Percentiles rank a stretch among this genome's conserved stretches.
phyloP scores from a whole-genome alignment of 2,888 invertebrate species.

The Xestia ashworthii region DNA sequence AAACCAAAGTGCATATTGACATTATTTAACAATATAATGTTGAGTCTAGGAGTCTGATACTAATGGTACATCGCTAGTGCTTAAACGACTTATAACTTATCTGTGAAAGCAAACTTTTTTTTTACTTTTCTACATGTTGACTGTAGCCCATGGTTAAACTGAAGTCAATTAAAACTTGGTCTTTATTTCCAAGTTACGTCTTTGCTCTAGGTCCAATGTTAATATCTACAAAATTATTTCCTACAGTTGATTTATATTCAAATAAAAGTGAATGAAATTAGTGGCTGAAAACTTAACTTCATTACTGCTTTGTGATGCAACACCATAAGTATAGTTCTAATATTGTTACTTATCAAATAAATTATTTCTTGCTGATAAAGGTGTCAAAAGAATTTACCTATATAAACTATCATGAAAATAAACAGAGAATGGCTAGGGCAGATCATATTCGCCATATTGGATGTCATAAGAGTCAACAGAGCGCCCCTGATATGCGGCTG shows the following conservation, averaged over 20 bases:
- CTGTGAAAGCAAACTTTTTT: constrained; percentile 19
- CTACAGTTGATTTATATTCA: constrained; percentile 57
- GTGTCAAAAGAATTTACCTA: background rate
- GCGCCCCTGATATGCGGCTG: constrained; percentile 29
- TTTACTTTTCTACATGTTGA: constrained; percentile 53
- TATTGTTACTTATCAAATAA: background rate
- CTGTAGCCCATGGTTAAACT: constrained; percentile 55
- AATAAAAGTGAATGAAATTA: constrained; percentile 55
- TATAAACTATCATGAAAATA: constrained; percentile 6
- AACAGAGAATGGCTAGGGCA: background rate
- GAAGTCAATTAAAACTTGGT: constrained; percentile 65
- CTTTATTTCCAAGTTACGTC: constrained; percentile 62
- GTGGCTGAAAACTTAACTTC: constrained; percentile 17
- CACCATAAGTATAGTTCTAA: background rate
- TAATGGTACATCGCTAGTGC: constrained; percentile 8
- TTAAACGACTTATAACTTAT: constrained; percentile 33
- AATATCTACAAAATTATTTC: constrained; percentile 61
- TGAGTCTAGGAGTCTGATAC: background rate
- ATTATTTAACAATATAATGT: constrained; percentile 34
- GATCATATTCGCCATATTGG: constrained; percentile 36
- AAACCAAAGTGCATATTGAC: constrained; percentile 44
- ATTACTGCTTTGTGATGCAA: constrained; percentile 2
- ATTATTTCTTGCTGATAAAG: background rate
- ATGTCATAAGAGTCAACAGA: constrained; percentile 40
- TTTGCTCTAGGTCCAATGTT: constrained; percentile 54